Base-by-base conservation (phyloP, 2,113 vertebrate species). In the Amphiprion percula region DNA sequence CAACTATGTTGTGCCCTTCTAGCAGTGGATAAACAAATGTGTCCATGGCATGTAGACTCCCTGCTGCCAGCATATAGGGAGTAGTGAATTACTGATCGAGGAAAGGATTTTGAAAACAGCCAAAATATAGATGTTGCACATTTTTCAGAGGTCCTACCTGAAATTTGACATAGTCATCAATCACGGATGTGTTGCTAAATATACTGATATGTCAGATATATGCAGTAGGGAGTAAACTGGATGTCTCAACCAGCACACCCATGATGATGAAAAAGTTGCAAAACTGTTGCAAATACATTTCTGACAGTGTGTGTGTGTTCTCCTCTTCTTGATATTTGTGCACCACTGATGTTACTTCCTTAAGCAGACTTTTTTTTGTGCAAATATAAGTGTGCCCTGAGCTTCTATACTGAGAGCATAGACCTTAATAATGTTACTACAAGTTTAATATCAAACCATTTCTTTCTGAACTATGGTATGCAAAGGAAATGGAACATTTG, bases 371-470 rank as follows among this genome's bases (percentile, higher is more conserved):
- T 24, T 16, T 16, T 74, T 19, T 46, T 61, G 14, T 73, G 54
- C 47, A 68, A 81, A 79, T 52, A 68, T 63, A 74, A 70, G 1
- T 37, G 23, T 4, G 16, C 59, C 30, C 39, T 52, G 8, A 66
- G 39, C 47, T 19, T 52, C 56, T 61, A 21, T 41, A 41, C 26
- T 67, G 10, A 81, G 39, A 58, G 17, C 33, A 46, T 52, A 53
- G 26, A 70, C 53, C 26, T 64, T 28, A 11, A 58, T 76, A 58
- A 77, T 70, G 33, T 65, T 58, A 68, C 58, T 55, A 66, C 11
- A 60, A 58, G 30, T 80, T 80, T 64, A 39, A 61, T 67, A 69
- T 69, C 39, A 71, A 69, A 54, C 28, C 33, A 49, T 64, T 63
- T 62, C 9, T 56, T 56, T 80, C 10, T 81, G 26, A 75, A 39